Conservation (phyloP, 2,797 vertebrate genomes). For the Ctenochaetus hawaiiensis region DNA sequence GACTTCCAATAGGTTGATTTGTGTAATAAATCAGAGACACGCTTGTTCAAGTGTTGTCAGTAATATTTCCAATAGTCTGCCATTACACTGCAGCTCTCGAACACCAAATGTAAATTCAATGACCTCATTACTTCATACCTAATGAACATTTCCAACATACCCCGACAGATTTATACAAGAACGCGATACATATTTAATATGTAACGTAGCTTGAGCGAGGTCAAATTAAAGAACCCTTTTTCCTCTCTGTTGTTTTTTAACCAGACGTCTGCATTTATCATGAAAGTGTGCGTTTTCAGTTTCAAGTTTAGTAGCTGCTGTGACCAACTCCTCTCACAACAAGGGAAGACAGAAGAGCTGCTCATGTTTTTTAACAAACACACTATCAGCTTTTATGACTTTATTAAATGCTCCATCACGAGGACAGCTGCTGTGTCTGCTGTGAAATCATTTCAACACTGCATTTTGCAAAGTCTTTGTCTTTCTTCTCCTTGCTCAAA, state of each 20-base stretch:
- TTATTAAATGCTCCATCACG: neutral
- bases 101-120: neutral
- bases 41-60: neutral
- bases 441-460: neutral
- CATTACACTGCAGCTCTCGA: neutral
- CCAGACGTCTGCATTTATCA: too few relatives aligned
- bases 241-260: too few relatives aligned
- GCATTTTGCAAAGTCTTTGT: neutral
- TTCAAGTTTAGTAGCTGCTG: too few relatives aligned
- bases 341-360: too few relatives aligned
- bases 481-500: neutral
- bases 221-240: too few relatives aligned
- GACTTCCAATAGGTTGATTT: slow-evolving; percentile 3
- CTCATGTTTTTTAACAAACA: too few relatives aligned
- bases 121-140: neutral
- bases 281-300: too few relatives aligned
- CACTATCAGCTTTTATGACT: too few relatives aligned
- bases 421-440: neutral
- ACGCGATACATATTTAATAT: neutral
- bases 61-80: neutral
- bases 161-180: neutral
- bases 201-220: too few relatives aligned
- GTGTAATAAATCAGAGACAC: slow-evolving; percentile 9
- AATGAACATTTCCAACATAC: neutral
- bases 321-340: too few relatives aligned